Percentiles rank a stretch among this genome's conserved stretches.
Conservation (phyloP, 2,888 invertebrate species). For the Machimus rusticus region DNA sequence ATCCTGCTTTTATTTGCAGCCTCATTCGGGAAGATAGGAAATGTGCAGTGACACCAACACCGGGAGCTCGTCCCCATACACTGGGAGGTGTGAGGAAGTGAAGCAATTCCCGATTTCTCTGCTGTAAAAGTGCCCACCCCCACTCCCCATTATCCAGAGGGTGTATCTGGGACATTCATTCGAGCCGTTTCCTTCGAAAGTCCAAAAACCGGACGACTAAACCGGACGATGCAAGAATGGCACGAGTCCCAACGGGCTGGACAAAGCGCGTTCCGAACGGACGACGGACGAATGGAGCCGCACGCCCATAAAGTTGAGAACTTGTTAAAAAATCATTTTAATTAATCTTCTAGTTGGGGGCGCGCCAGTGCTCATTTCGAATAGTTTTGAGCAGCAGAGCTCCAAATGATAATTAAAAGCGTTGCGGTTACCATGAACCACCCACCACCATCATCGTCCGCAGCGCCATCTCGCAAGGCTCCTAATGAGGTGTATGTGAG, state of each 20-base stretch:
- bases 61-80: background rate
- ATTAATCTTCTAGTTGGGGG: background rate
- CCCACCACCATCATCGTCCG: background rate
- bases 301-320: slow-evolving; percentile 8
- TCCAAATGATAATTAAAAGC: background rate
- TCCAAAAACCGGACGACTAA: background rate
- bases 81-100: background rate
- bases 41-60: background rate
- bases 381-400: background rate
- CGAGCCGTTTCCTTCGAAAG: background rate
- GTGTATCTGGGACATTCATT: background rate
- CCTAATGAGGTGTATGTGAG: background rate
- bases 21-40: background rate
- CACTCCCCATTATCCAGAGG: background rate
- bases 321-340: slow-evolving; percentile 20
- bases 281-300: background rate
- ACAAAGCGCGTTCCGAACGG: background rate
- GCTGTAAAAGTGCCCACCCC: background rate
- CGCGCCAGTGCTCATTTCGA: background rate
- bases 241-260: background rate
- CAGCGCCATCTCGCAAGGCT: background rate
- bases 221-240: background rate
- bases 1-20: background rate
- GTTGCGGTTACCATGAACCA: background rate
- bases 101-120: background rate